These are phyloP conservation scores for Syncerus caffer DNA, from an alignment of 2,797 vertebrate genomes.

Conservation along the genomic window DNA sequence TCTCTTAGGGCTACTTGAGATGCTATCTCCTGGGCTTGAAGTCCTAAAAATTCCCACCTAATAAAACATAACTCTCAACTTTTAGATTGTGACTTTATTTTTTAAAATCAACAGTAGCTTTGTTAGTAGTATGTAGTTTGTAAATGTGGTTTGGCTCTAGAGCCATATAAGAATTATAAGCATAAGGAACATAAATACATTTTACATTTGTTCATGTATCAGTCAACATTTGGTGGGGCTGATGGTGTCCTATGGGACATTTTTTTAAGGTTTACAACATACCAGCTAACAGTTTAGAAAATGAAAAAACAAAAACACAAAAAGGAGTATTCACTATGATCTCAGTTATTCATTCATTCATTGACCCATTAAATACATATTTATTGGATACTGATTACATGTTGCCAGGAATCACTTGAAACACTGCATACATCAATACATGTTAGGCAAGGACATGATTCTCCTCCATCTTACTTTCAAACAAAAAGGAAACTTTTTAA, in stretches of 20 bases:
- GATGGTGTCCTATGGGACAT: neutral
- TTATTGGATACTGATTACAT: neutral
- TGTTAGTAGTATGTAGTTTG: neutral
- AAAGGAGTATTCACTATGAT: neutral
- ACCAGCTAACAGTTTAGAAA: neutral
- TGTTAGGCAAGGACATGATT: neutral
- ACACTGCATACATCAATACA: neutral
- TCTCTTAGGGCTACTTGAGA: neutral
- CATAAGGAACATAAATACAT: neutral
- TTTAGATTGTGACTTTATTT: neutral
- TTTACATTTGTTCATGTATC: neutral
- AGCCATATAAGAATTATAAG: neutral
- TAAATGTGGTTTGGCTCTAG: neutral
- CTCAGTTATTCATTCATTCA: neutral
- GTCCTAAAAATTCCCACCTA: neutral
- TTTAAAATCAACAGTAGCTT: neutral
- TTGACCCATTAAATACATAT: neutral
- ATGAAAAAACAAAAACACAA: neutral
- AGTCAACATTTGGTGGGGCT: neutral
- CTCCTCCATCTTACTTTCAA: neutral
- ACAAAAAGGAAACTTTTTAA: neutral
- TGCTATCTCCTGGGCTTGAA: neutral
- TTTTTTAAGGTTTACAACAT: neutral
- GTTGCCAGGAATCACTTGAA: neutral
- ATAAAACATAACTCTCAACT: neutral